These are phyloP conservation scores for Seriola aureovittata DNA, from an alignment of 2,113 vertebrate genomes.

Conservation along the genomic window DNA sequence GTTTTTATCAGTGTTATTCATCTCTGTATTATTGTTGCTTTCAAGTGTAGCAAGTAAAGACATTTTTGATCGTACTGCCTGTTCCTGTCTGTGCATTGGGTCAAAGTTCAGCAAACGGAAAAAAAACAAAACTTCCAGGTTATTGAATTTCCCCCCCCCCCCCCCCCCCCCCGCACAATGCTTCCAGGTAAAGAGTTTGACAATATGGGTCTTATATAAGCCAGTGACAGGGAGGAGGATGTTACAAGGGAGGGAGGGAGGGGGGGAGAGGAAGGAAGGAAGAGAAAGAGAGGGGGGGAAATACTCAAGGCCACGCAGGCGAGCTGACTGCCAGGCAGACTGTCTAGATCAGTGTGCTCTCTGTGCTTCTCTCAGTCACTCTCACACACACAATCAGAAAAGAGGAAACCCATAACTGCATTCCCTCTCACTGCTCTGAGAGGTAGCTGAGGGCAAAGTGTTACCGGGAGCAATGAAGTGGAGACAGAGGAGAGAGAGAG, in stretches of 20 bases:
- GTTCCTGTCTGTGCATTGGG: not conserved
- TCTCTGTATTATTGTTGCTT: not conserved
- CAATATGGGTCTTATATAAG: conserved; percentile 53
- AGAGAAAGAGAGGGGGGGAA: not conserved
- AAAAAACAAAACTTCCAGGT: conserved; percentile 18
- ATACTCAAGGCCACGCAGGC: conserved; percentile 56
- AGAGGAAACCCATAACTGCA: conserved; percentile 64
- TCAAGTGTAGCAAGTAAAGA: not conserved
- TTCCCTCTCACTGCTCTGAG: conserved; percentile 55
- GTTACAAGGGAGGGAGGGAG: conserved; percentile 10
- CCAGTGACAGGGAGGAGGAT: conserved; percentile 52
- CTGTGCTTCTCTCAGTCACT: conserved; percentile 22
- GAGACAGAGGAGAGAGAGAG: too few species aligned
- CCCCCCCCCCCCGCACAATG: not conserved
- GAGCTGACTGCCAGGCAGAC: conserved; percentile 53
- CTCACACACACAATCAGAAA: conserved; percentile 32
- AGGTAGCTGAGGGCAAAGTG: conserved; percentile 19
- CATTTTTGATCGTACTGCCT: not conserved
- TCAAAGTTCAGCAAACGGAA: not conserved
- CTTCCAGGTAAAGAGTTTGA: conserved; percentile 52
- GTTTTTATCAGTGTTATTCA: not conserved
- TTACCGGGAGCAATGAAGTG: not conserved
- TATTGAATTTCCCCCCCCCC: conserved; percentile 21
- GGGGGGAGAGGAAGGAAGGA: conserved; percentile 27
- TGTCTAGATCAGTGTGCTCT: conserved; percentile 35